Percentiles rank a stretch among this genome's conserved stretches.
These are phyloP conservation scores for Dyspetes luteomarginatus DNA, from an alignment of 2,888 invertebrate genomes.

Conservation along the genomic window DNA sequence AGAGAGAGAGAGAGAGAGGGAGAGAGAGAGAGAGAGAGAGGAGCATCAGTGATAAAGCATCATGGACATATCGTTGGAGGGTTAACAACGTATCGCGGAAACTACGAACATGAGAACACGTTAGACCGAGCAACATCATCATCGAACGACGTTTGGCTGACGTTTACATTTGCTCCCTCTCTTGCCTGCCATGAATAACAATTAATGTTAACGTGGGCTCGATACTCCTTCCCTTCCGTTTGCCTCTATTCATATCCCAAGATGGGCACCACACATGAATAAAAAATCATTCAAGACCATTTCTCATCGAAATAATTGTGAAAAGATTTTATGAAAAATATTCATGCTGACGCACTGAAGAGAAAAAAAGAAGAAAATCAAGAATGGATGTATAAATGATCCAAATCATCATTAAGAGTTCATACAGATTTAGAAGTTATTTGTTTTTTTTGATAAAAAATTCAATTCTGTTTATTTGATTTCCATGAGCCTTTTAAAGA, in stretches of 20 bases:
- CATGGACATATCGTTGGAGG: background rate
- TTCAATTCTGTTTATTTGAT: too few relatives aligned
- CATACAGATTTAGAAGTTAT: too few relatives aligned
- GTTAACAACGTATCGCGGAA: conserved; percentile 11
- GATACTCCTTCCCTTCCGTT: background rate
- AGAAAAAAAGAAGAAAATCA: too few relatives aligned
- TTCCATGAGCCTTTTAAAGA: too few relatives aligned
- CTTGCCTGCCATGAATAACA: background rate
- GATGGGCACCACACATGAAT: background rate
- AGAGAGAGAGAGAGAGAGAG: background rate
- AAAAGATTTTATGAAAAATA: too few relatives aligned
- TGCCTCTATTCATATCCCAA: background rate
- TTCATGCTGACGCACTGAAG: too few relatives aligned
- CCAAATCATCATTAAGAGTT: too few relatives aligned
- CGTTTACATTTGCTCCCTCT: background rate
- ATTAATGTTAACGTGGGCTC: background rate
- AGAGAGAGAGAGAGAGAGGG: background rate
- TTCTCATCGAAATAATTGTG: too few relatives aligned
- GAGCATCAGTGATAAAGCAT: conserved; percentile 6
- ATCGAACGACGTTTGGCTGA: background rate
- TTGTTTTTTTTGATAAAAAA: too few relatives aligned
- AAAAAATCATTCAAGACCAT: too few relatives aligned
- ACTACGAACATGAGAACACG: conserved; percentile 4
- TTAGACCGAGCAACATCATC: background rate
- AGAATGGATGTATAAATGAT: too few relatives aligned